Evolutionary conservation across 2,113 vertebrate genomes (phyloP).

Genomic region (Halichoerus grypus): DNA sequence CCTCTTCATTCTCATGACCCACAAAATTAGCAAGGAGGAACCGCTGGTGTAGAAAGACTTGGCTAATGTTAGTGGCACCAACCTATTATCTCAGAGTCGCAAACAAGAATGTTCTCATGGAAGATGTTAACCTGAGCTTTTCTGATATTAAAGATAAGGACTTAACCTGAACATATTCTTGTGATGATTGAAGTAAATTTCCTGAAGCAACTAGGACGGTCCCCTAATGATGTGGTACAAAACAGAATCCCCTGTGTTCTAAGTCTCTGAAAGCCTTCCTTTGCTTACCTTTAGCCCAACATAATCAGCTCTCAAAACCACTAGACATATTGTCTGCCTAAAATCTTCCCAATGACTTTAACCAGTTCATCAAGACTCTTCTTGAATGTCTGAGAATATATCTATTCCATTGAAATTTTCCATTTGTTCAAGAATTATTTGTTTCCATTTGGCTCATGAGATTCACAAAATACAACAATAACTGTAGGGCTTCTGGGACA

Average conservation of each 20-base stretch:
- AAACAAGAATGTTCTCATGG: not conserved
- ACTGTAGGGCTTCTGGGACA: fast-evolving
- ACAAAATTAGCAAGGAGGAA: not conserved
- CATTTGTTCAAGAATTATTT: slow-evolving; percentile 4
- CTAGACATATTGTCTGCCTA: not conserved
- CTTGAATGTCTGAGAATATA: not conserved
- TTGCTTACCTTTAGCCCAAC: not conserved
- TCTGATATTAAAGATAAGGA: not conserved
- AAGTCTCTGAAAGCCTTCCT: not conserved
- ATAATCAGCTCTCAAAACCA: not conserved
- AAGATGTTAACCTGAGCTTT: not conserved
- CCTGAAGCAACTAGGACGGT: not conserved
- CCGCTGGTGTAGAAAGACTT: not conserved
- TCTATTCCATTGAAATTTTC: not conserved
- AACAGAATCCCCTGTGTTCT: not conserved
- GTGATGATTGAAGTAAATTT: not conserved
- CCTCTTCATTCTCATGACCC: not conserved
- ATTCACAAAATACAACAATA: not conserved
- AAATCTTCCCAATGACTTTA: not conserved
- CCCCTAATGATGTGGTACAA: fast-evolving
- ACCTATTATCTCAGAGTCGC: not conserved
- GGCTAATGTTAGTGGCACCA: not conserved
- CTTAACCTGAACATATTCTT: not conserved
- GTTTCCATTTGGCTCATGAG: not conserved
- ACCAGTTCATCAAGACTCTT: not conserved